Conservation (phyloP, 2,113 vertebrate genomes). For the Camelus bactrianus region DNA sequence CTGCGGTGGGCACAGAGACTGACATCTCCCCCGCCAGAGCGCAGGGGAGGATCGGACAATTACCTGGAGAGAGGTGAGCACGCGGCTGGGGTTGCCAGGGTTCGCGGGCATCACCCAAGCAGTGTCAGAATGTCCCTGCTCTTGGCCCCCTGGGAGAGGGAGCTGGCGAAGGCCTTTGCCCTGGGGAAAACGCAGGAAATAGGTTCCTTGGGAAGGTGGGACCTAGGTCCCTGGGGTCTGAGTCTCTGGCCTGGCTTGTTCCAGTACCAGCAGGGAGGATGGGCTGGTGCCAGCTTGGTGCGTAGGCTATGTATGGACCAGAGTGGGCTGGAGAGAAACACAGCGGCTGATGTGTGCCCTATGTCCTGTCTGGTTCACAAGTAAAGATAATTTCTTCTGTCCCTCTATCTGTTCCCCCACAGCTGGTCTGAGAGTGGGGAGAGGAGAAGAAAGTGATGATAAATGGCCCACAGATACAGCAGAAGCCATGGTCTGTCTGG, state of each 20-base stretch:
- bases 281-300: not conserved
- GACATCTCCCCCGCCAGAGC: not conserved
- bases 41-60: not conserved
- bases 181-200: not conserved
- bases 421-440: not conserved
- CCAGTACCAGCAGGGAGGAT: not conserved
- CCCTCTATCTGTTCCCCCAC: not conserved
- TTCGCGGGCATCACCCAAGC: not conserved
- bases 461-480: not conserved
- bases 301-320: constrained; percentile 64
- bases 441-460: not conserved
- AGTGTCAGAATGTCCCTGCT: not conserved
- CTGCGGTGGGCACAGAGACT: not conserved
- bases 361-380: constrained; percentile 19
- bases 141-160: not conserved
- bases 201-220: not conserved
- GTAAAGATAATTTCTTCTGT: constrained; percentile 34
- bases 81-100: not conserved
- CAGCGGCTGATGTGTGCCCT: constrained; percentile 4
- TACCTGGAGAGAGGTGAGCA: not conserved
- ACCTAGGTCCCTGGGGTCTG: not conserved
- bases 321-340: constrained; percentile 73
- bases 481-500: not conserved
- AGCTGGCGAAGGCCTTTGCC: not conserved
- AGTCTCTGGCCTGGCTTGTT: not conserved